Conservation (phyloP, 2,113 vertebrate genomes). For the Dolichotis patagonum region DNA sequence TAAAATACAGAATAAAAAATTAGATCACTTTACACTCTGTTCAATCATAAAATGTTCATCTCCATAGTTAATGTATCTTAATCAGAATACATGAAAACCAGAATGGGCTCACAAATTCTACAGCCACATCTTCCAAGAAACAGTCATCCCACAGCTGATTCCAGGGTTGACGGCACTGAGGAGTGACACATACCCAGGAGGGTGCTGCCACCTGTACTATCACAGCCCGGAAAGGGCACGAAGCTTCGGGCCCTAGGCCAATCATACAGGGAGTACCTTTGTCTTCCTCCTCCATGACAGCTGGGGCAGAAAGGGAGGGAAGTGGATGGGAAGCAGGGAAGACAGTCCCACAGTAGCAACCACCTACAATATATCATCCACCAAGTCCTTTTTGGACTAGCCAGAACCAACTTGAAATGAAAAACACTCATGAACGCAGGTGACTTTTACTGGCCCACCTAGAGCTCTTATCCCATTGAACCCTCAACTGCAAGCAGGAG, state of each 20-base stretch:
- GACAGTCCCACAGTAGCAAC: not conserved
- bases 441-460: not conserved
- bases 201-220: not conserved
- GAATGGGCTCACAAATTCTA: constrained; percentile 26
- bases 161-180: not conserved
- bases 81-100: constrained; percentile 50
- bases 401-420: constrained; percentile 8
- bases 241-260: not conserved
- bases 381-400: not conserved
- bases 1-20: constrained; percentile 48
- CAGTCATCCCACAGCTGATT: not conserved
- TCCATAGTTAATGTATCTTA: constrained; percentile 21
- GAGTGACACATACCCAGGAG: not conserved
- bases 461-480: constrained; percentile 44
- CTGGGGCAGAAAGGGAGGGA: not conserved
- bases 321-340: not conserved
- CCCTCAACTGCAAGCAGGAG: not conserved
- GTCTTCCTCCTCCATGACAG: not conserved
- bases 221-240: not conserved
- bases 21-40: constrained; percentile 38
- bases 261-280: not conserved
- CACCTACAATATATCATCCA: not conserved
- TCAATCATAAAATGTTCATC: constrained; percentile 59
- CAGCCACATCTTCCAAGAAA: constrained; percentile 44
- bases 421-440: constrained; percentile 20